A percentile compares a stretch with the other conserved stretches of the same genome.
phyloP scores from a whole-genome alignment of 1,140 invertebrate species.

The Magallana ariakensis region DNA sequence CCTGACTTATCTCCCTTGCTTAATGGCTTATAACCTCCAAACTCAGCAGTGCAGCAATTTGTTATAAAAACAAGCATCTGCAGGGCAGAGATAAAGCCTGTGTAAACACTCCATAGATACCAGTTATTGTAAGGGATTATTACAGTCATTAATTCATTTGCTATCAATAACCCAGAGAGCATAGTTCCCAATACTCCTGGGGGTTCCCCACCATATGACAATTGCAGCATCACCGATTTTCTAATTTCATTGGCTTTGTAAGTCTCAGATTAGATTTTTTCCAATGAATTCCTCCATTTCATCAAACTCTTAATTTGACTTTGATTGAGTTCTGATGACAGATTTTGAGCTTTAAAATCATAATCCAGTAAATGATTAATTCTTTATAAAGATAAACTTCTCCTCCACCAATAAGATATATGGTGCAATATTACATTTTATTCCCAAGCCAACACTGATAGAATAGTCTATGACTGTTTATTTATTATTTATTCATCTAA shows the following conservation, averaged over 20 bases:
- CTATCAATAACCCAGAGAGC: constrained; percentile 5
- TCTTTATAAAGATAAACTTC: too few relatives aligned
- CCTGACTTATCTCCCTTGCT: constrained; percentile 18
- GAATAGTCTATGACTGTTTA: too few relatives aligned
- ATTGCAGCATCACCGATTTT: constrained; percentile 27
- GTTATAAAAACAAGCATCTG: constrained; percentile 17
- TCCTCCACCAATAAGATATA: too few relatives aligned
- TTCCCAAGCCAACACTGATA: too few relatives aligned
- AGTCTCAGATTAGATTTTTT: not conserved
- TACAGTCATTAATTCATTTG: constrained; percentile 35
- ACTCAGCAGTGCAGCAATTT: constrained; percentile 23
- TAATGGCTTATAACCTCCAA: constrained; percentile 13
- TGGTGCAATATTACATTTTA: too few relatives aligned
- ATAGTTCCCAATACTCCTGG: not conserved
- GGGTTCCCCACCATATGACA: not conserved
- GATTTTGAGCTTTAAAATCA: too few relatives aligned
- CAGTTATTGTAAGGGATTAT: not conserved
- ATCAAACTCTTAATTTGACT: not conserved
- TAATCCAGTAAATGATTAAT: too few relatives aligned
- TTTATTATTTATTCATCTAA: too few relatives aligned
- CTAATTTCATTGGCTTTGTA: not conserved
- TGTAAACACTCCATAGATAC: constrained; percentile 14
- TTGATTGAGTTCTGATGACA: not conserved
- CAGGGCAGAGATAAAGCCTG: constrained; percentile 6
- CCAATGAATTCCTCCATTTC: not conserved